Percentiles rank a stretch among this genome's conserved stretches.
These are phyloP conservation scores for Cerastoderma edule DNA, from an alignment of 2,888 invertebrate genomes.

Conservation along the genomic window DNA sequence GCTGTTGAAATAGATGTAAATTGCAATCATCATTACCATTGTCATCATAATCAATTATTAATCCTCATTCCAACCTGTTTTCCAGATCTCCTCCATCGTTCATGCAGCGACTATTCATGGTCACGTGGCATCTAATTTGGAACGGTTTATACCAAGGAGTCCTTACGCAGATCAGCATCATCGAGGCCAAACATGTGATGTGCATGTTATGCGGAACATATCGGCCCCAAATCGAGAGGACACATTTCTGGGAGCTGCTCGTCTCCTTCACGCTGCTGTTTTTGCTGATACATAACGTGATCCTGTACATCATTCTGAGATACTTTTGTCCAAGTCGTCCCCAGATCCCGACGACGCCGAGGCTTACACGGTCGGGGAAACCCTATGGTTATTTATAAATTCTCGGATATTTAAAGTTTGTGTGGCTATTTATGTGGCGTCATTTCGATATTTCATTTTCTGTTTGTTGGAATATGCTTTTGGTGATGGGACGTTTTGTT, in stretches of 20 bases:
- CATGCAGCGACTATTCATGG: background rate
- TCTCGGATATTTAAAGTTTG: too few species aligned
- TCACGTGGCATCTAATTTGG: slow-evolving; percentile 39
- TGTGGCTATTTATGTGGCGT: too few species aligned
- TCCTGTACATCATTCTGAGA: slow-evolving; percentile 4
- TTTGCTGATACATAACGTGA: slow-evolving; percentile 33
- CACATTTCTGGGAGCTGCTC: slow-evolving; percentile 47
- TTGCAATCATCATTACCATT: too few species aligned
- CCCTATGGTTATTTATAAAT: slow-evolving; percentile 49
- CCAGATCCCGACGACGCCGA: background rate
- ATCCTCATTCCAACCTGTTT: background rate
- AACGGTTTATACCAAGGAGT: slow-evolving; percentile 41
- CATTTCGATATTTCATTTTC: too few species aligned
- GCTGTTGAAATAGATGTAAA: too few species aligned
- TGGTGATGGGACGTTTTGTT: too few species aligned
- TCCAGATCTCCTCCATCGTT: background rate
- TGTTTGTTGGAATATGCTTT: too few species aligned
- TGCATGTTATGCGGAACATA: slow-evolving; percentile 35
- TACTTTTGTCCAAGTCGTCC: background rate
- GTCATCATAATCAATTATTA: too few species aligned
- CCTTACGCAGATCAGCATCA: slow-evolving; percentile 39
- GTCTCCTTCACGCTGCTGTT: slow-evolving; percentile 32
- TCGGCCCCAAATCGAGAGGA: slow-evolving; percentile 18
- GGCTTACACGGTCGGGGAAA: slow-evolving; percentile 45
- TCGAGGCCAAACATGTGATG: slow-evolving; percentile 40